phyloP scores from a whole-genome alignment of 2,113 vertebrate genomes.

The Astatoreochromis straeleni region DNA sequence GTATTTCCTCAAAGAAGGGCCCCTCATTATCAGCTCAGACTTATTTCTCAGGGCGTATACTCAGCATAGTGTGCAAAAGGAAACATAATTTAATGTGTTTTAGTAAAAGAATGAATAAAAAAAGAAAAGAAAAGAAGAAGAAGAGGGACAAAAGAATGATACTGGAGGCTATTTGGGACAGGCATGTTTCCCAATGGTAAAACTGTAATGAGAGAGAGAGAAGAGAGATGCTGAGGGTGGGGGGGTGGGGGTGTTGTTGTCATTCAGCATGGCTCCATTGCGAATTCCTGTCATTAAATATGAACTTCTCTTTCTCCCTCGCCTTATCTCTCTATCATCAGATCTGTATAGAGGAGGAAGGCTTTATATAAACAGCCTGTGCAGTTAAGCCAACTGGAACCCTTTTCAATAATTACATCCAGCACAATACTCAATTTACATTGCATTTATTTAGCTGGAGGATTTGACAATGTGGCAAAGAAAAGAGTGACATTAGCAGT shows the following conservation, averaged over 20 bases:
- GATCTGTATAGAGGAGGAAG: constrained; percentile 46
- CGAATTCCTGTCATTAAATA: constrained; percentile 65
- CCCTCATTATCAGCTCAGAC: constrained; percentile 54
- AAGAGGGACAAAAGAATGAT: constrained; percentile 1
- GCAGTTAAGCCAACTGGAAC: constrained; percentile 57
- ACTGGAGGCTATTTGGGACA: constrained; percentile 49
- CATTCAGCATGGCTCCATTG: constrained; percentile 47
- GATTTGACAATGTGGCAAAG: constrained; percentile 45
- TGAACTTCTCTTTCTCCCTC: constrained; percentile 36
- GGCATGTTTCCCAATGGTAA: constrained; percentile 46
- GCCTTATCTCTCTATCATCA: constrained; percentile 36
- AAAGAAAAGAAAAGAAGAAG: background rate
- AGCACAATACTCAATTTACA: constrained; percentile 54
- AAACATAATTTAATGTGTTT: constrained; percentile 65
- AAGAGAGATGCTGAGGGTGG: background rate
- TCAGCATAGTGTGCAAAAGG: constrained; percentile 20
- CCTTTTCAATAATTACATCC: constrained; percentile 57
- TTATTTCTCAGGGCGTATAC: constrained; percentile 39
- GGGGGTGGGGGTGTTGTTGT: background rate
- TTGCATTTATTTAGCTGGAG: constrained; percentile 61
- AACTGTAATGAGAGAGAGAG: constrained; percentile 41
- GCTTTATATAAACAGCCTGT: constrained; percentile 57
- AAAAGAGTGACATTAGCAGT: constrained; percentile 55
- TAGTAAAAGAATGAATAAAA: constrained; percentile 30
- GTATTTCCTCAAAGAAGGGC: constrained; percentile 56